Base-by-base conservation (phyloP, 2,888 invertebrate genomes). In the Papilio elwesi region DNA sequence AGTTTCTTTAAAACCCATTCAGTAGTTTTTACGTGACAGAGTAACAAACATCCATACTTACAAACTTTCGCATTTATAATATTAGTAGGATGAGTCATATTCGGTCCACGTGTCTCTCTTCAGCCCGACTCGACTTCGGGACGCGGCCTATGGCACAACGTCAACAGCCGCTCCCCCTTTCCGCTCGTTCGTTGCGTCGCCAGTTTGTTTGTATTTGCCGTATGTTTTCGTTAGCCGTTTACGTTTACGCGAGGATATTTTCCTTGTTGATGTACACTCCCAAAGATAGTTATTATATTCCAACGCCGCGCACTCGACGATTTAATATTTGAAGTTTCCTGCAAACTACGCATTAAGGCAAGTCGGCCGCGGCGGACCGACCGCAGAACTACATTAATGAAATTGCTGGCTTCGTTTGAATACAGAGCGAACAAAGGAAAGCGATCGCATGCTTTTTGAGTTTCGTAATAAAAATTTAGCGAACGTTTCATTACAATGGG, bases 221-320 rank as follows among this genome's bases (percentile, higher is more conserved):
- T n/a, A 13, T 59, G 59, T 43, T n/a, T 59, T n/a, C 59, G 43
- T 59, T 59, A 38, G 43, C n/a, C 43, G 9, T 11, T 26, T 48
- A 36, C 66, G 66, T 67, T 53, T 43, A 53, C 38, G 66, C 38
- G 66, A 52, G 53, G 15, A 67, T 38, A 43, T 10, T 59, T 59
- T 12, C 59, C 10, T 38, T 59, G 59, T 67, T 67, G 55, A 55
- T 26, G 55, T 47, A 47, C n/a, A n/a, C 68, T 68, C 68, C 26
- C 55, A 68, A 67, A 68, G 12, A 55, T 68, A n/a, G n/a, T n/a
- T n/a, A 38, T 53, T 68, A 47, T 48, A 55, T 55, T 43, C 38
- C 55, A 43, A 26, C 26, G 26, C 26, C 26, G 16, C 6, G 53
- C 36, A 53, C 53, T 53, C 15, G 15, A n/a, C 36, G 52, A 66